phyloP scores from a whole-genome alignment of 1,140 invertebrate species.

The Calliphora vicina region DNA sequence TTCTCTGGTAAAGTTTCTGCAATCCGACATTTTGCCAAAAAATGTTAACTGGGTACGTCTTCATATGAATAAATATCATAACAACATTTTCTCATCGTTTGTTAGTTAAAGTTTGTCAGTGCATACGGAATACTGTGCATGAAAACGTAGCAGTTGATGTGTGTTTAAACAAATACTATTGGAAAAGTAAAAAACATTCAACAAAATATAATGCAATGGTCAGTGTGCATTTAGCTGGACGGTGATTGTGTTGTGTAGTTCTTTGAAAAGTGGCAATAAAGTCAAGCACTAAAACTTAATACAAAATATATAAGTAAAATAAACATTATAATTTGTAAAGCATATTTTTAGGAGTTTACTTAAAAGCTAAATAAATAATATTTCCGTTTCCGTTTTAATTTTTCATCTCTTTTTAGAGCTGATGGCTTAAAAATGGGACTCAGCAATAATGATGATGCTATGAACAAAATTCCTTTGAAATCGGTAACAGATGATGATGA shows the following conservation, averaged over 20 bases:
- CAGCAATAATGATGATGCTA: conserved; percentile 59
- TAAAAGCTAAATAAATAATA: neutral
- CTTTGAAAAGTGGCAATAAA: neutral
- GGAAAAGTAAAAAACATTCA: neutral
- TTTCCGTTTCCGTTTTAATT: neutral
- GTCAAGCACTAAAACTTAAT: neutral
- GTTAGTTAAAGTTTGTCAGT: neutral
- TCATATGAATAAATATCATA: too few relatives aligned
- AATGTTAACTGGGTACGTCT: too few relatives aligned
- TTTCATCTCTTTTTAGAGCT: conserved; percentile 37
- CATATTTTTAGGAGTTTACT: neutral
- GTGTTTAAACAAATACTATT: neutral
- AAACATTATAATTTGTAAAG: neutral
- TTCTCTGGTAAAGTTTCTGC: too few relatives aligned
- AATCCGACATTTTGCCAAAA: too few relatives aligned
- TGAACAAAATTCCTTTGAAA: conserved; percentile 61
- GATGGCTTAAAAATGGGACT: conserved; percentile 61
- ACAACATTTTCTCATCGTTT: neutral
- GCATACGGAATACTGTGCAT: too few relatives aligned
- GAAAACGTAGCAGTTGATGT: too few relatives aligned
- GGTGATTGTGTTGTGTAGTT: neutral
- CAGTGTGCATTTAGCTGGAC: conserved; percentile 25
- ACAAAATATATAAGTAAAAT: neutral
- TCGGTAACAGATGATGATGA: conserved; percentile 57
- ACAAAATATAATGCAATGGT: neutral